Percentiles rank a stretch among this genome's conserved stretches.
phyloP scores from a whole-genome alignment of 2,113 vertebrate genomes.

The Pelecanus crispus region DNA sequence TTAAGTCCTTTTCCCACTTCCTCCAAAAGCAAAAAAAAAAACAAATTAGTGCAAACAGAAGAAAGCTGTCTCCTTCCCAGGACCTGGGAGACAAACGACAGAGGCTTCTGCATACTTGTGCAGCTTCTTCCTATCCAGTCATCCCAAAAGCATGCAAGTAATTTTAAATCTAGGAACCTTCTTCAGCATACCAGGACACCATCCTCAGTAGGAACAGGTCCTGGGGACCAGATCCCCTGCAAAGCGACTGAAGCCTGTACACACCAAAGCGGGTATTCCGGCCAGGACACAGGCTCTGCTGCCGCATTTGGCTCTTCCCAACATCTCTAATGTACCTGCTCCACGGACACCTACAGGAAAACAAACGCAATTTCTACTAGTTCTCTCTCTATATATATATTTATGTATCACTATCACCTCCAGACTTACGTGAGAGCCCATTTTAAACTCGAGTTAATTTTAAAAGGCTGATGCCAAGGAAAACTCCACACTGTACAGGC shows the following conservation, averaged over 20 bases:
- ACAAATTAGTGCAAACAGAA: not conserved
- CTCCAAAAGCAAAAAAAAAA: not conserved
- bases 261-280: not conserved
- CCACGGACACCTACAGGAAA: not conserved
- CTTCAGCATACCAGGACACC: not conserved
- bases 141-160: constrained; percentile 41
- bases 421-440: rapidly evolving
- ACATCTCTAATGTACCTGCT: not conserved
- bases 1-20: not conserved
- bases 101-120: constrained; percentile 22
- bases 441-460: not conserved
- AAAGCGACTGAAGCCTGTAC: not conserved
- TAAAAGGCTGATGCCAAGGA: not conserved
- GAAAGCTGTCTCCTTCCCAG: constrained; percentile 10
- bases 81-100: constrained; percentile 25
- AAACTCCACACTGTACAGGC: not conserved
- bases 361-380: not conserved
- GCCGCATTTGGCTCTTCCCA: not conserved
- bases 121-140: constrained; percentile 20
- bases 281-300: not conserved
- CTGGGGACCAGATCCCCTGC: not conserved
- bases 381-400: not conserved
- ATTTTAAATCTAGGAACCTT: not conserved
- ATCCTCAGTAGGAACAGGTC: not conserved
- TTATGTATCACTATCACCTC: not conserved